Evolutionary conservation across 2,888 invertebrate species (phyloP), one percentile per base, ranked within the genome.

Genomic region (Geotrupes spiniger): DNA sequence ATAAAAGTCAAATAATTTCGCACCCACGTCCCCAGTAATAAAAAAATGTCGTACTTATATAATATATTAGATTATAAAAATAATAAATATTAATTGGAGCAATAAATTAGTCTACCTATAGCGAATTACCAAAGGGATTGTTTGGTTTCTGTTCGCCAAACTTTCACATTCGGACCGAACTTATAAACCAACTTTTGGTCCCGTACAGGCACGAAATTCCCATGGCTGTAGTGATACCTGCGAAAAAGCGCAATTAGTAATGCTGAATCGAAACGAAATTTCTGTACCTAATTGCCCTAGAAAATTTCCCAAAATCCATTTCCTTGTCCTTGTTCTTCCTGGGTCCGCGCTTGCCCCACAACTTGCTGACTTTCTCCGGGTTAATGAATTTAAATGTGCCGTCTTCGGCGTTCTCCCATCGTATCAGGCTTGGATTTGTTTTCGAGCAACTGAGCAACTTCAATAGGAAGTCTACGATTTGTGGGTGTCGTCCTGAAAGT

Each of bases 301-400:
- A 92, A 63, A 94, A 82, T 74, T 94, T 94, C 71, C 93, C 93
- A 67, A 92, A 94, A 31, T 89, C 92, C 93, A 94, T 94, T 68
- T 85, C 43, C 21, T 49, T 49, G n/a, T 49, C 48, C 21, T 42
- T 42, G 5, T n/a, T 10, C 4, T 21, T 41, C 27, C 38, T 49
- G n/a, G 37, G 12, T 11, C 38, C 38, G 28, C 48, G 28, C 16
- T 83, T 82, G 2, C 92, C 92, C 93, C 93, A 93, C 36, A 91
- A 77, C 63, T 87, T 83, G 1, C 93, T 92, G 2, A 93, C 88
- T 65, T 87, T 85, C 62, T 90, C 89, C 38, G 89, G 90, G 62
- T 90, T 85, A 8, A 92, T 88, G 63, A 94, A 92, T 59, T 92
- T 83, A 74, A 94, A 94, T 59, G 88, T 86, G 5, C 92, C 92